A percentile compares a stretch with the other conserved stretches of the same genome.
Evolutionary conservation across 2,888 invertebrate species (phyloP).

Genomic region (Atethmia centrago): DNA sequence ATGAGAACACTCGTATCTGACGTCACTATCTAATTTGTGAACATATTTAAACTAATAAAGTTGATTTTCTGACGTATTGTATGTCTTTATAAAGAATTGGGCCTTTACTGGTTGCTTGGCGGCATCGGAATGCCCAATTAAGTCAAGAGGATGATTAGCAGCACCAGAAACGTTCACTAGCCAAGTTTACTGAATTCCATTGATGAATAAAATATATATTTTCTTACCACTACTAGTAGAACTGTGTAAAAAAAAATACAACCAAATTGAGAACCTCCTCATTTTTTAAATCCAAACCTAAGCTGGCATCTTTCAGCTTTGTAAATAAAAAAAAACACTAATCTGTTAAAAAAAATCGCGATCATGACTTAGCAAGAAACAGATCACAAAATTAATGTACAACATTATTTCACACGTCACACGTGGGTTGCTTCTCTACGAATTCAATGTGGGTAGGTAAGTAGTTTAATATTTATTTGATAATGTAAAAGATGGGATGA

Average conservation of each 20-base stretch:
- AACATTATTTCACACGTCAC: not conserved
- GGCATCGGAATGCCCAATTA: not conserved
- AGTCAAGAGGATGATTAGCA: not conserved
- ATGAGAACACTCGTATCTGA: conserved; percentile 42
- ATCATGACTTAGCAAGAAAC: not conserved
- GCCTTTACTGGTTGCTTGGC: not conserved
- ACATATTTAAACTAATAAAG: conserved; percentile 42
- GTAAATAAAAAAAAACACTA: conserved; percentile 6
- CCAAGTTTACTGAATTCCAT: not conserved
- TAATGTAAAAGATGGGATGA: not conserved
- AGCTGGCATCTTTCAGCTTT: conserved; percentile 13
- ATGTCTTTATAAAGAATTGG: not conserved
- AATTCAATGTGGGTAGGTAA: not conserved
- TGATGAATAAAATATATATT: too few relatives aligned
- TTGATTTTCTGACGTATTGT: conserved; percentile 14
- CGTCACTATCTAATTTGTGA: conserved; percentile 51
- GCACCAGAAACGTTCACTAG: not conserved
- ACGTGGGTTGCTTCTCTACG: not conserved
- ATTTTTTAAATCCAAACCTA: conserved; percentile 11
- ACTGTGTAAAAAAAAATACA: too few relatives aligned
- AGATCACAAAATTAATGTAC: not conserved
- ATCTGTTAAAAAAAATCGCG: not conserved
- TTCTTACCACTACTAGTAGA: not conserved
- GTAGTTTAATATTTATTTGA: not conserved
- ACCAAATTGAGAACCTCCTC: too few relatives aligned